Evolutionary conservation across 2,113 vertebrate species (phyloP).

Genomic region (Tiliqua scincoides): DNA sequence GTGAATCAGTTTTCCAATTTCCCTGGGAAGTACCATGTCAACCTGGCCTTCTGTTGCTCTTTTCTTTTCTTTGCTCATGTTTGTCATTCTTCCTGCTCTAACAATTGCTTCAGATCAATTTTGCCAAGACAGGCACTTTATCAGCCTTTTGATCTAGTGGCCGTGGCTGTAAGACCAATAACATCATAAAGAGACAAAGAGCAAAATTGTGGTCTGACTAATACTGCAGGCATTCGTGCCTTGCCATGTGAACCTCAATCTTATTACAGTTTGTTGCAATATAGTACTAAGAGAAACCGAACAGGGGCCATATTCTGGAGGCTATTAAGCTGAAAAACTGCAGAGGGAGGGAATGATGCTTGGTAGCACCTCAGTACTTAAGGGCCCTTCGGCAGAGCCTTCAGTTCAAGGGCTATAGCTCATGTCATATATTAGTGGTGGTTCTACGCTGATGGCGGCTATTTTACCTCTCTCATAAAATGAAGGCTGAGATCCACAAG

Average conservation of each 20-base stretch:
- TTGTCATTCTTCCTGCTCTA: constrained; percentile 16
- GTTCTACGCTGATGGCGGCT: neutral
- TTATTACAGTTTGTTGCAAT: constrained; percentile 65
- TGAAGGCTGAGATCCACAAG: neutral
- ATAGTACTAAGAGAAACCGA: constrained; percentile 56
- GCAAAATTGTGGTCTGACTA: constrained; percentile 41
- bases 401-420: constrained; percentile 40
- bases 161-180: constrained; percentile 22
- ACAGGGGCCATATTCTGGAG: constrained; percentile 44
- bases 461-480: neutral
- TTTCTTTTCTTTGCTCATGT: neutral
- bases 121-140: constrained; percentile 24
- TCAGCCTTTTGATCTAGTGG: constrained; percentile 51
- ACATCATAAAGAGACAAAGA: constrained; percentile 29
- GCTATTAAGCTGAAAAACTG: constrained; percentile 41
- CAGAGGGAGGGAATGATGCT: neutral
- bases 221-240: constrained; percentile 53
- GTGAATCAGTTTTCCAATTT: neutral
- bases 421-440: neutral
- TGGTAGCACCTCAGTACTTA: constrained; percentile 27
- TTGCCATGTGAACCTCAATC: constrained; percentile 32
- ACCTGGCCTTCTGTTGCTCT: neutral
- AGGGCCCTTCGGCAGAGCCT: constrained; percentile 45
- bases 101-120: constrained; percentile 36
- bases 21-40: neutral